These are phyloP conservation scores for Drosophila orena DNA, from an alignment of 1,140 invertebrate species.

Conservation along the genomic window DNA sequence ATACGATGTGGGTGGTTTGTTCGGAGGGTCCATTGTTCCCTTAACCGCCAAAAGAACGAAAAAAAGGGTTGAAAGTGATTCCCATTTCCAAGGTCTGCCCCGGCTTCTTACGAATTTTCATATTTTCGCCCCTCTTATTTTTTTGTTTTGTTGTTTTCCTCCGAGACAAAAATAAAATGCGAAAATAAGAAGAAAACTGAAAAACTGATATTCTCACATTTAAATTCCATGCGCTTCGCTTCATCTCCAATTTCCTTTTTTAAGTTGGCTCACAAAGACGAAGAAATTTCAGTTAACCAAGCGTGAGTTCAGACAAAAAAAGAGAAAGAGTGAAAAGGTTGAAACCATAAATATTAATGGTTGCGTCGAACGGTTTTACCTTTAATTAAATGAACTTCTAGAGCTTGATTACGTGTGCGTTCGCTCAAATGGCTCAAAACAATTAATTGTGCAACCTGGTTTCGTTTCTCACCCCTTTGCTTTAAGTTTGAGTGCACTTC, in stretches of 20 bases:
- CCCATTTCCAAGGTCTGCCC: conserved; percentile 21
- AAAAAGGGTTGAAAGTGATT: conserved; percentile 35
- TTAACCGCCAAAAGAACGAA: conserved; percentile 20
- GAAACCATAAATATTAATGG: conserved; percentile 44
- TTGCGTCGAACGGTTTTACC: conserved; percentile 15
- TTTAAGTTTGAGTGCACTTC: background rate
- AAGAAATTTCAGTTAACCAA: conserved; percentile 43
- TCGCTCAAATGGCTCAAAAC: background rate
- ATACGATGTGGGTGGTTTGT: conserved; percentile 34
- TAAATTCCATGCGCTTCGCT: conserved; percentile 59
- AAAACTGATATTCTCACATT: conserved; percentile 59
- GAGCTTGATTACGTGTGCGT: background rate
- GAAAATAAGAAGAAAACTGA: conserved; percentile 31
- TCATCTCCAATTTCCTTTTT: conserved; percentile 62
- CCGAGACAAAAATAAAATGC: conserved; percentile 3
- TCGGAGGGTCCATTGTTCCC: conserved; percentile 12
- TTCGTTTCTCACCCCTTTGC: background rate
- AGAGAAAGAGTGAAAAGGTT: conserved; percentile 33
- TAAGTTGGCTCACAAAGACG: conserved; percentile 45
- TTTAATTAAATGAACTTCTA: conserved; percentile 46
- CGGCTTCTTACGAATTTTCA: conserved; percentile 44
- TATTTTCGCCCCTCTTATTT: conserved; percentile 19
- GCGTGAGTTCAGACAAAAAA: conserved; percentile 16
- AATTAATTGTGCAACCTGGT: conserved; percentile 1
- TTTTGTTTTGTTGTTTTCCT: conserved; percentile 19